phyloP scores from a whole-genome alignment of 2,888 invertebrate species.

The Pyrgus malvae region DNA sequence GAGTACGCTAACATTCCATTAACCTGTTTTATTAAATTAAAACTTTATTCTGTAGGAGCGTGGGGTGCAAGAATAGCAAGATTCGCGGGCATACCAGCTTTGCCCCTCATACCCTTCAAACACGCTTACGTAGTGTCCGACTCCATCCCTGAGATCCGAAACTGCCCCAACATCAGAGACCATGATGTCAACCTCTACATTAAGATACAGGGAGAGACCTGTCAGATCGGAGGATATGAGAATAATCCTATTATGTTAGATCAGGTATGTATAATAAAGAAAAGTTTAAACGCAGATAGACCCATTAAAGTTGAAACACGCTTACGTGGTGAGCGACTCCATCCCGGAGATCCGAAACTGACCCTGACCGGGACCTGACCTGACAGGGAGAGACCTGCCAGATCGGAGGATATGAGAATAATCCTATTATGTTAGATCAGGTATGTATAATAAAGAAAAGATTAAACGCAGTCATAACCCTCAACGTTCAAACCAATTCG shows the following conservation, averaged over 20 bases:
- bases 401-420: conserved; percentile 93
- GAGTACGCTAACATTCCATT: no score
- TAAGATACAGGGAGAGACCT: conserved; percentile 90
- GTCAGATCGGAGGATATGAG: conserved; percentile 94
- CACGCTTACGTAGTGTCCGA: conserved; percentile 94
- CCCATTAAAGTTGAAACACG: conserved; percentile 96
- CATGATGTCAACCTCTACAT: conserved; percentile 93
- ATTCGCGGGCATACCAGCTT: conserved; percentile 83
- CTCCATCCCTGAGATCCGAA: conserved; percentile 86
- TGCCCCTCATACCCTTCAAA: conserved; percentile 92
- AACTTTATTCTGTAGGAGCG: conserved; percentile 68
- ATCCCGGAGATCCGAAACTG: conserved; percentile 87
- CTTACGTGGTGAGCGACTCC: conserved; percentile 91
- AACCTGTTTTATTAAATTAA: not conserved
- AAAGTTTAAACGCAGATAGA: no score
- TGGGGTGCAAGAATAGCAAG: conserved; percentile 90
- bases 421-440: conserved; percentile 90
- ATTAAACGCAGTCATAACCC: no score
- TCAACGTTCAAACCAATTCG: no score
- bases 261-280: conserved; percentile 73
- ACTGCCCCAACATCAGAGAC: conserved; percentile 91
- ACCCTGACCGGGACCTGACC: conserved; percentile 94
- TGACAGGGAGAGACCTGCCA: conserved; percentile 90
- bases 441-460: no score
- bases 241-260: conserved; percentile 90